Percentiles rank a stretch among this genome's conserved stretches.
phyloP scores from a whole-genome alignment of 2,797 vertebrate genomes.

The Cyprinella venusta region DNA sequence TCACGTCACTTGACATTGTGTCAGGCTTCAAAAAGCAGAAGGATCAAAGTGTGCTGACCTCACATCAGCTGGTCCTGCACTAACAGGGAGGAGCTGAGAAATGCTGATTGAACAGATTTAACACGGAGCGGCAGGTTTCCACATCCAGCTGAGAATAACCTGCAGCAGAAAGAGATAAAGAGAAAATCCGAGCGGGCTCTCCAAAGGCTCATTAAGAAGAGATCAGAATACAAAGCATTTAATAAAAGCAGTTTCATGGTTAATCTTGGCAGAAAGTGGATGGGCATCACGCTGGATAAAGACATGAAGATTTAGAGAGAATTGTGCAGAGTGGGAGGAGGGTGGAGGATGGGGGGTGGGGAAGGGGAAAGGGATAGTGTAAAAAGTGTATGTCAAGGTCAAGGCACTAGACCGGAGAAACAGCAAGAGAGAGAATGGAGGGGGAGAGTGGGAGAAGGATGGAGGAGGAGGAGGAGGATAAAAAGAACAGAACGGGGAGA shows the following conservation, averaged over 20 bases:
- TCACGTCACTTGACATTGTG: not conserved
- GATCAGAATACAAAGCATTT: constrained; percentile 48
- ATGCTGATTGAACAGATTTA: constrained; percentile 53
- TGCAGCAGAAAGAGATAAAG: constrained; percentile 35
- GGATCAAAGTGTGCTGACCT: constrained; percentile 49
- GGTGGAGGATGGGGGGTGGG: not conserved
- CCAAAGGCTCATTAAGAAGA: constrained; percentile 43
- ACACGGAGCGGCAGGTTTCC: constrained; percentile 22
- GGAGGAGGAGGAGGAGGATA: constrained; percentile 22
- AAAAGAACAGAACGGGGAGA: constrained; percentile 16
- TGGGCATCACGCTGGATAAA: constrained; percentile 24
- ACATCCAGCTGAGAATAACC: constrained; percentile 41
- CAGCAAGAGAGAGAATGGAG: constrained; percentile 47
- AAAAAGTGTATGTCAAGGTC: constrained; percentile 54
- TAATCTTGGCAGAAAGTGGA: constrained; percentile 28
- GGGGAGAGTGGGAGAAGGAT: constrained; percentile 3
- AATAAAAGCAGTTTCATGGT: constrained; percentile 47
- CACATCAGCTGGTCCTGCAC: constrained; percentile 25
- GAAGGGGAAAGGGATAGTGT: not conserved
- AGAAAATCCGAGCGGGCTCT: constrained; percentile 32
- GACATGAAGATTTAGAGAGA: constrained; percentile 32
- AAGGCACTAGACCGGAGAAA: constrained; percentile 50
- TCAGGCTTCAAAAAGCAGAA: constrained; percentile 14
- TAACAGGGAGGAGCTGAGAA: constrained; percentile 45
- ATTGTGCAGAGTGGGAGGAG: not conserved